Evolutionary conservation across 2,888 invertebrate genomes (phyloP), one percentile per base, ranked within the genome.

Genomic region (Amblyjoppa fuscipennis): DNA sequence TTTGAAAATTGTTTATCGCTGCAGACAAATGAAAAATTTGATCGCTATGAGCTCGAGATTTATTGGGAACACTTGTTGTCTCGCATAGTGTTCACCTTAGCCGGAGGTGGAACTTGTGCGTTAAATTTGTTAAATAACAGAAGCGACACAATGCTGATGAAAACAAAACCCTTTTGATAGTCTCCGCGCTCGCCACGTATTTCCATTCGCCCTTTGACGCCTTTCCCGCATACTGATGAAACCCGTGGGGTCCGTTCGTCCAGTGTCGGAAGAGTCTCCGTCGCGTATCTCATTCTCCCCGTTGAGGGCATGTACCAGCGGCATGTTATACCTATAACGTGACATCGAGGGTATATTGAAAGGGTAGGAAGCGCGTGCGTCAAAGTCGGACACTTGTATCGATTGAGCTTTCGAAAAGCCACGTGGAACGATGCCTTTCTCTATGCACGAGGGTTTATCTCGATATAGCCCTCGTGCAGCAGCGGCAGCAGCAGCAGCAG

Each of bases 401-500:
- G 81, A 85, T 85, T 85, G 64, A 82, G 82, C 82, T 85, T 85
- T 85, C 34, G 16, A 75, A 74, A 79, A 75, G 75, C 79, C 75
- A 82, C 81, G 85, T 82, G 78, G 25, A 56, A 56, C 6, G 64
- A 34, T 45, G 76, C 53, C 51, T 78, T 45, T 53, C 45, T 45
- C 49, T 28, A 56, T 70, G 69, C 73, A 64, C 69, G 77, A 69
- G 73, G 61, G 61, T 74, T 56, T 69, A 81, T 81, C 74, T 78
- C 77, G 69, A 81, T 81, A 81, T 74, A 81, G 49, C 45, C 73
- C 73, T 53, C 9, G 20, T 53, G 20, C 53, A 53, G 20, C 20
- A 9, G 20, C 51, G 4, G n/a, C 4, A 49, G 45, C 16, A 49
- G 45, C 0, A 7, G 11, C 41, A 20, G 53, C 20, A 7, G 53